A percentile compares a stretch with the other conserved stretches of the same genome.
Evolutionary conservation across 2,888 invertebrate genomes (phyloP).

Genomic region (Drosophila robusta): DNA sequence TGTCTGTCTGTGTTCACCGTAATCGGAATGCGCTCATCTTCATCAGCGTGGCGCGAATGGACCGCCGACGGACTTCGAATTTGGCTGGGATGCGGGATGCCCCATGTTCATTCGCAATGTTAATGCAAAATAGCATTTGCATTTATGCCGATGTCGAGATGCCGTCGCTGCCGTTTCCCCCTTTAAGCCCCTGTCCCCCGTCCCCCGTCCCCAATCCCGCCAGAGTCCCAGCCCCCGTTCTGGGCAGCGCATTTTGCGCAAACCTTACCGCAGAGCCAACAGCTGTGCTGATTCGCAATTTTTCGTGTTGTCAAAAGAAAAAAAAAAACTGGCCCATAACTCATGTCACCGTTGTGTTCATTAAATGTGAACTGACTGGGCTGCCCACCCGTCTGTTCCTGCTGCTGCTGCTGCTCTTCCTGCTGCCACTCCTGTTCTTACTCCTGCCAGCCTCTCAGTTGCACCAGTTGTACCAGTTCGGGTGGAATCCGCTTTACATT

Average conservation of each 20-base stretch:
- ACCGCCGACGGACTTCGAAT: slow-evolving; percentile 6
- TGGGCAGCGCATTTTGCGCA: slow-evolving; percentile 3
- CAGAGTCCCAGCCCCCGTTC: no score
- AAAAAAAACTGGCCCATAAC: slow-evolving; percentile 64
- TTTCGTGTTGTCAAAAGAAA: slow-evolving; percentile 65
- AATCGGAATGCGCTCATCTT: slow-evolving; percentile 67
- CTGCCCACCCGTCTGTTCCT: slow-evolving; percentile 28
- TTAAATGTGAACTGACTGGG: slow-evolving; percentile 66
- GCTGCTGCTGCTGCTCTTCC: slow-evolving; percentile 17
- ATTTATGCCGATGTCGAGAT: slow-evolving; percentile 59
- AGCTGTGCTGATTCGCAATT: slow-evolving; percentile 71
- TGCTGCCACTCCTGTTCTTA: slow-evolving; percentile 13
- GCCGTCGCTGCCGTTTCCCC: slow-evolving; percentile 2
- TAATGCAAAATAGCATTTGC: slow-evolving; percentile 75
- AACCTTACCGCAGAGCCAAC: slow-evolving; percentile 47
- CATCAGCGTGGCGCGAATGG: slow-evolving; percentile 28
- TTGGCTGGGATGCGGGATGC: slow-evolving; percentile 18
- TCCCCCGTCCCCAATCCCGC: not conserved
- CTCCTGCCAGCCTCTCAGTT: slow-evolving; percentile 18
- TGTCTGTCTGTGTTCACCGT: slow-evolving; percentile 40
- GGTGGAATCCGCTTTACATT: slow-evolving; percentile 35
- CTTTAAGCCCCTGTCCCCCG: not conserved
- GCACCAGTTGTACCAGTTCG: slow-evolving; percentile 27
- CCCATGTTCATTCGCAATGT: slow-evolving; percentile 55
- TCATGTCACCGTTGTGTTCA: slow-evolving; percentile 75